These are phyloP conservation scores for Nycticorax nycticorax DNA, from an alignment of 2,113 vertebrate species.

Conservation along the genomic window DNA sequence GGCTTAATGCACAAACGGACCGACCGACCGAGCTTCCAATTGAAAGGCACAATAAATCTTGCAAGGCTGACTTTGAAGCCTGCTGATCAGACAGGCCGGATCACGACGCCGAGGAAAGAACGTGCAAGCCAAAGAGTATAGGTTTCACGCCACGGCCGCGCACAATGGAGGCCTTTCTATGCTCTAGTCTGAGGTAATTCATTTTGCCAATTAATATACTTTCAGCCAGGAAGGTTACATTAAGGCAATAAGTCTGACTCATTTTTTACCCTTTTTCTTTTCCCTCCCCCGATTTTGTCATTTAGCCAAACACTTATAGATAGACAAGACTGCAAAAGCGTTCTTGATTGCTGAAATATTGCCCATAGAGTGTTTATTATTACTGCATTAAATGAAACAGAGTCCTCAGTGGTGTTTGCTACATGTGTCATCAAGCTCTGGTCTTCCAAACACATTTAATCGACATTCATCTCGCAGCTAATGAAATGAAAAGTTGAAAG, in stretches of 20 bases:
- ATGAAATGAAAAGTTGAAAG: slow-evolving; percentile 50
- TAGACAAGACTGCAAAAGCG: slow-evolving; percentile 29
- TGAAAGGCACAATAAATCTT: not conserved
- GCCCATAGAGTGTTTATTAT: slow-evolving; percentile 61
- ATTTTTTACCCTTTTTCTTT: not conserved
- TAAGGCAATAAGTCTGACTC: slow-evolving; percentile 46
- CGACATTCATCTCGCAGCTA: slow-evolving; percentile 26
- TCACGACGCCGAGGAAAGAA: not conserved
- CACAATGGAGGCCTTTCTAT: slow-evolving; percentile 55
- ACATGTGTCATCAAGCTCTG: slow-evolving; percentile 31
- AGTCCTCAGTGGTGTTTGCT: not conserved
- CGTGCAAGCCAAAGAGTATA: not conserved
- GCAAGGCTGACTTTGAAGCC: not conserved
- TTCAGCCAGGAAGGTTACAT: slow-evolving; percentile 40
- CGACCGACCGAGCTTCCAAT: not conserved
- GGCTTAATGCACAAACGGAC: not conserved
- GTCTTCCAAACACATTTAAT: slow-evolving; percentile 43
- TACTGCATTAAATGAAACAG: slow-evolving; percentile 36
- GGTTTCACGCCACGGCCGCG: not conserved
- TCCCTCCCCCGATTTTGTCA: not conserved
- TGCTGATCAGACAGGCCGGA: not conserved
- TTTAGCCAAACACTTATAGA: slow-evolving; percentile 41
- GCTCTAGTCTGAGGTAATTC: slow-evolving; percentile 40
- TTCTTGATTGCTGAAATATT: slow-evolving; percentile 59
- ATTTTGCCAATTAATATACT: slow-evolving; percentile 42